phyloP scores from a whole-genome alignment of 2,888 invertebrate genomes.

The Acleris holmiana region DNA sequence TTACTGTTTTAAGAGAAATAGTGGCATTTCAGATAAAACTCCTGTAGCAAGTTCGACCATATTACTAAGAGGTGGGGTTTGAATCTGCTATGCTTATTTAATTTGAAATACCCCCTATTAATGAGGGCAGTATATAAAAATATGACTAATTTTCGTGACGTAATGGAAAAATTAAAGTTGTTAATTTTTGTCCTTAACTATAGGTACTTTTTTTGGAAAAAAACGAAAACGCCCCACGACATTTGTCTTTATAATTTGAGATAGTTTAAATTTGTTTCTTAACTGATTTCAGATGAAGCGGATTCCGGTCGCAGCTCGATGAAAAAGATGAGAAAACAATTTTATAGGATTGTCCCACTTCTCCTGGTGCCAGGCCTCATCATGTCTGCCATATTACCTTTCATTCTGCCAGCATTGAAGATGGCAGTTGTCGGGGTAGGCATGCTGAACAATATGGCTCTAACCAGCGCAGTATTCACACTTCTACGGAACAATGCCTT shows the following conservation, averaged over 20 bases:
- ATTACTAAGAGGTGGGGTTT: too few relatives aligned
- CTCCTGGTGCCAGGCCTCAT: slow-evolving; percentile 86
- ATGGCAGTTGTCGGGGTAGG: slow-evolving; percentile 86
- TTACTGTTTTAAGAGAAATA: too few relatives aligned
- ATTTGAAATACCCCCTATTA: too few relatives aligned
- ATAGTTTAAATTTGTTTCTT: background rate
- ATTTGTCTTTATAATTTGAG: background rate
- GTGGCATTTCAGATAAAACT: too few relatives aligned
- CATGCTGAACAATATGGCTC: slow-evolving; percentile 87
- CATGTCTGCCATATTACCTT: slow-evolving; percentile 87
- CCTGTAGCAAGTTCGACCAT: too few relatives aligned
- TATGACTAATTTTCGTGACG: too few relatives aligned
- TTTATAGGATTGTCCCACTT: slow-evolving; percentile 78
- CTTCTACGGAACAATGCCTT: slow-evolving; percentile 85
- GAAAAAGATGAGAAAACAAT: slow-evolving; percentile 67
- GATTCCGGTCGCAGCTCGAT: slow-evolving; percentile 58
- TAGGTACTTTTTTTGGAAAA: too few relatives aligned
- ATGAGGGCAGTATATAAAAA: too few relatives aligned
- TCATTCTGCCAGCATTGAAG: slow-evolving; percentile 87
- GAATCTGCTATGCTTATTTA: too few relatives aligned
- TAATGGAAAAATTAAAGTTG: too few relatives aligned
- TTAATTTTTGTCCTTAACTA: too few relatives aligned
- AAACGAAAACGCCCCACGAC: too few relatives aligned
- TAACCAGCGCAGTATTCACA: slow-evolving; percentile 85
- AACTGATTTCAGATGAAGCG: slow-evolving; percentile 53